These are phyloP conservation scores for Campoletis raptor DNA, from an alignment of 2,888 invertebrate species.

Conservation along the genomic window DNA sequence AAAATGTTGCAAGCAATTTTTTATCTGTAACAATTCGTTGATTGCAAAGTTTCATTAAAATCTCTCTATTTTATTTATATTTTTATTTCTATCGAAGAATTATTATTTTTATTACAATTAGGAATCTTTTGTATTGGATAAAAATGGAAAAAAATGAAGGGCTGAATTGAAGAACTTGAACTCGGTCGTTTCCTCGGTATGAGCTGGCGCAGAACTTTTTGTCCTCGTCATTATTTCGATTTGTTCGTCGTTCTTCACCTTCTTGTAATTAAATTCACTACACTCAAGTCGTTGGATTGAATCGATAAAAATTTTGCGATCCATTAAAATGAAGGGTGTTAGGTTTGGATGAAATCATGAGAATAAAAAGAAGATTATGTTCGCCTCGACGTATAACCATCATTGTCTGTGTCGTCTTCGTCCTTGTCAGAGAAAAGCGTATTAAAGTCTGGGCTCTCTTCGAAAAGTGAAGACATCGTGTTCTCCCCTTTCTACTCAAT, in stretches of 20 bases:
- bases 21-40: too few species aligned
- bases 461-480: conserved; percentile 25
- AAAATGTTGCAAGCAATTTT: too few species aligned
- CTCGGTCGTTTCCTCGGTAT: neutral
- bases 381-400: conserved; percentile 16
- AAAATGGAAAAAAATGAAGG: neutral
- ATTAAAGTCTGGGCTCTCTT: conserved; percentile 52
- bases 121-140: neutral
- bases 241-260: neutral
- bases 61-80: neutral
- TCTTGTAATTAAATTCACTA: conserved; percentile 24
- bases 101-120: neutral
- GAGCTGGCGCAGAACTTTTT: neutral
- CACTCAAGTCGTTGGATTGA: conserved; percentile 23
- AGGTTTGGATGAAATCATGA: conserved; percentile 20
- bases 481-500: neutral
- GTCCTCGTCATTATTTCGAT: neutral
- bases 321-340: conserved; percentile 22
- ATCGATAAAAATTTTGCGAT: conserved; percentile 45
- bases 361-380: conserved; percentile 54
- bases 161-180: neutral
- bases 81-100: neutral
- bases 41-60: too few species aligned
- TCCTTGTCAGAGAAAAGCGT: conserved; percentile 54
- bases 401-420: conserved; percentile 36